Conservation (phyloP, 2,797 vertebrate genomes). For the Octomys mimax region DNA sequence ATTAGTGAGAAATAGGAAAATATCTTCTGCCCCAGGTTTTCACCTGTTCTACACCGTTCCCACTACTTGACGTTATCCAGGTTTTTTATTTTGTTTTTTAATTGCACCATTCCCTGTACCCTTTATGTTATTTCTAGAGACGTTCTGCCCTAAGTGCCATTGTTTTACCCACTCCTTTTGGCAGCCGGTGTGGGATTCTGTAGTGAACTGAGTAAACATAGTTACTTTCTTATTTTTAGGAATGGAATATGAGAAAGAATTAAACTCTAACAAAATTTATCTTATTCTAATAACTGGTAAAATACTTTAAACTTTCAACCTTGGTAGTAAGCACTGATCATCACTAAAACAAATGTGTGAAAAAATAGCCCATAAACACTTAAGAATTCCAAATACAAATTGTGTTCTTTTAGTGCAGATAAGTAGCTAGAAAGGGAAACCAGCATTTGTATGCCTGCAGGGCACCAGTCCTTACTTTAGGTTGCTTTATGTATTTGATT, state of each 20-base stretch:
- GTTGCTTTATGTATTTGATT: constrained; percentile 38
- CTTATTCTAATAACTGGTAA: constrained; percentile 24
- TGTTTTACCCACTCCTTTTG: constrained; percentile 20
- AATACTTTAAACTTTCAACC: constrained; percentile 52
- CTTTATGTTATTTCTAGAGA: constrained; percentile 28
- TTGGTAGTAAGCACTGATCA: background rate
- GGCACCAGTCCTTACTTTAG: background rate
- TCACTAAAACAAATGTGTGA: background rate
- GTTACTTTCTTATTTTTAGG: background rate
- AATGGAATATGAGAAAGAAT: background rate
- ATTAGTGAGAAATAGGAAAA: background rate
- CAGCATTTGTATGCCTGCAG: background rate
- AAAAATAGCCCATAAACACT: background rate
- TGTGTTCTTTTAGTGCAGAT: background rate
- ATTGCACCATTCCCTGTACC: background rate
- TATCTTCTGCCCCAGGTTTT: background rate
- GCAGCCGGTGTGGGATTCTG: background rate
- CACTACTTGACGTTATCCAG: background rate
- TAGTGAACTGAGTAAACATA: constrained; percentile 24
- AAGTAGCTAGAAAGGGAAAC: background rate
- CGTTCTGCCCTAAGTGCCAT: background rate
- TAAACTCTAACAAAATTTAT: constrained; percentile 25
- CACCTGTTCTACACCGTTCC: background rate
- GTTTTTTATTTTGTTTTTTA: background rate
- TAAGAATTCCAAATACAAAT: constrained; percentile 30